Base-by-base conservation (phyloP, 2,888 invertebrate genomes). In the Calliphora vomitoria region DNA sequence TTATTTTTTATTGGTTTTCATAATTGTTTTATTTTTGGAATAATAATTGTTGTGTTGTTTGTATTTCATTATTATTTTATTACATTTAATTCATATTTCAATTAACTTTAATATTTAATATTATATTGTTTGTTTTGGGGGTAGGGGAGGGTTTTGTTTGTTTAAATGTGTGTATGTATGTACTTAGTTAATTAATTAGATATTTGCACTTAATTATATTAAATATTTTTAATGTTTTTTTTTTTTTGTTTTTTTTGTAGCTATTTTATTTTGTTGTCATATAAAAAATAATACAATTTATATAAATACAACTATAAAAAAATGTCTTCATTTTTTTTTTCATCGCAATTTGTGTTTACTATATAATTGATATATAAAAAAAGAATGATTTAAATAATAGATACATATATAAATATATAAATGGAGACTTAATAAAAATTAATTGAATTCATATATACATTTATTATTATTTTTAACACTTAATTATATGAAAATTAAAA, bases 151-250 rank as follows among this genome's bases (percentile, higher is more conserved):
- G 53, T 64, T 47, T 1, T 44, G 31, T 78, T 18, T 62, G 41
- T 82, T 41, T 64, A 35, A 71, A 25, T 75, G 13, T 80, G n/a
- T 66, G 31, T 72, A 31, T 83, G 18, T 68, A 74, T 76, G 55
- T 69, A 81, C 66, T 75, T 62, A 75, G 74, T 83, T 68, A 80
- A 87, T 84, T 84, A 84, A 68, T 88, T 85, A 84, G 74, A 88
- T 88, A 84, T 84, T 88, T 88, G 71, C 86, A 86, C 80, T 88
- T 88, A 83, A 84, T 81, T 81, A 72, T 86, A 83, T 78, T 47
- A 69, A 78, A 74, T 87, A 74, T 50, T 78, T 81, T 74, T 55
- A 53, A 47, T 5, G 53, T 64, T 41, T 35, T 35, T n/a, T n/a
- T n/a, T n/a, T n/a, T 8, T 72, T 38, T 66, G 15, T n/a, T n/a